Percentiles rank a stretch among this genome's conserved stretches.
These are phyloP conservation scores for Xiphydria camelus DNA, from an alignment of 2,888 invertebrate genomes.

Conservation along the genomic window DNA sequence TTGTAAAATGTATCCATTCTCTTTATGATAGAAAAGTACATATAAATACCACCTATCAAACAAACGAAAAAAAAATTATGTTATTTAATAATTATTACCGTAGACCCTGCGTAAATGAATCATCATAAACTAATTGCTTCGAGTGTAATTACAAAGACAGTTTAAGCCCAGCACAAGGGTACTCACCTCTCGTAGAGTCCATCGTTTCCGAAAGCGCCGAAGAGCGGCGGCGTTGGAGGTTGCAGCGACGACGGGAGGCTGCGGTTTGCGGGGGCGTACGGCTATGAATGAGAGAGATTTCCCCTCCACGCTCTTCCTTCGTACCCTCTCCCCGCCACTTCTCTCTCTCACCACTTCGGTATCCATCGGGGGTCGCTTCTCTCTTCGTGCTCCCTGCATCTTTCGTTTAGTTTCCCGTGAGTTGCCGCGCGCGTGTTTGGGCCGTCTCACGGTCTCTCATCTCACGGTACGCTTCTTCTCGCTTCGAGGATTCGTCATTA, in stretches of 20 bases:
- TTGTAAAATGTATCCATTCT: too few species aligned
- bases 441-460: slow-evolving; percentile 14
- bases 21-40: too few species aligned
- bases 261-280: slow-evolving; percentile 35
- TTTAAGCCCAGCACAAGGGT: too few species aligned
- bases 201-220: too few species aligned
- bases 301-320: slow-evolving; percentile 30
- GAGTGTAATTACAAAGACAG: too few species aligned
- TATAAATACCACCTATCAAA: too few species aligned
- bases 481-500: neutral
- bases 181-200: too few species aligned
- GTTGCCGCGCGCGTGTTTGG: slow-evolving; percentile 38
- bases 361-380: slow-evolving; percentile 46
- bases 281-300: slow-evolving; percentile 40
- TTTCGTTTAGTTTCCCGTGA: slow-evolving; percentile 48
- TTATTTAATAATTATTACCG: too few species aligned
- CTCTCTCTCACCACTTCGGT: slow-evolving; percentile 22
- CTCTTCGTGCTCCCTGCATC: slow-evolving; percentile 37
- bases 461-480: neutral
- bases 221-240: slow-evolving; percentile 17
- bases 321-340: slow-evolving; percentile 13
- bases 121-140: too few species aligned
- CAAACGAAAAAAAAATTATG: too few species aligned
- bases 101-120: too few species aligned
- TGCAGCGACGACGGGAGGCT: slow-evolving; percentile 11